These are phyloP conservation scores for Noctilio leporinus DNA, from an alignment of 2,113 vertebrate species.

Conservation along the genomic window DNA sequence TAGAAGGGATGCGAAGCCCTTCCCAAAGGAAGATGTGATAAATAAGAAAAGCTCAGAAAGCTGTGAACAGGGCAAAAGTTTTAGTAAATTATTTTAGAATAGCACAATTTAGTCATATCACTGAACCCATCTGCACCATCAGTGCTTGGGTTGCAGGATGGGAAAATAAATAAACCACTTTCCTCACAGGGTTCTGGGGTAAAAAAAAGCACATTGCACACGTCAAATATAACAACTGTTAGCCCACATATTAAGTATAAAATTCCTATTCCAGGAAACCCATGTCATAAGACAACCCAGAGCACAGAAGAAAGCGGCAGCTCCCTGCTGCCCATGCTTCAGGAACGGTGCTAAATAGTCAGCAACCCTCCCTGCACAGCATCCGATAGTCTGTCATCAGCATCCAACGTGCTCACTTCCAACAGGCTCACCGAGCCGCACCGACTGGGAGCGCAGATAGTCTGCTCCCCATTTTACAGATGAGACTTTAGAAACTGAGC, in stretches of 20 bases:
- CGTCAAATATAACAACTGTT: background rate
- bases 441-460: fast-evolving
- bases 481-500: background rate
- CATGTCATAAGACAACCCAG: background rate
- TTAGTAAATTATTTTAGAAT: background rate
- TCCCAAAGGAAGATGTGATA: background rate
- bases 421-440: background rate
- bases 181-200: background rate
- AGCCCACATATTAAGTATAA: background rate
- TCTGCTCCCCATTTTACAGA: background rate
- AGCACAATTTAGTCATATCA: background rate
- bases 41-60: background rate
- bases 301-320: background rate
- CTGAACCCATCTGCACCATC: background rate
- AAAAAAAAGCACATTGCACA: background rate
- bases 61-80: background rate
- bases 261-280: background rate
- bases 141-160: background rate
- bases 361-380: background rate
- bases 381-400: fast-evolving
- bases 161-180: background rate
- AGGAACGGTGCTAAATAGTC: background rate
- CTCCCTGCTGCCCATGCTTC: background rate
- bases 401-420: background rate
- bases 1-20: background rate